Percentiles rank a stretch among this genome's conserved stretches.
These are phyloP conservation scores for Eubasilissa splendida DNA, from an alignment of 2,888 invertebrate genomes.

Conservation along the genomic window DNA sequence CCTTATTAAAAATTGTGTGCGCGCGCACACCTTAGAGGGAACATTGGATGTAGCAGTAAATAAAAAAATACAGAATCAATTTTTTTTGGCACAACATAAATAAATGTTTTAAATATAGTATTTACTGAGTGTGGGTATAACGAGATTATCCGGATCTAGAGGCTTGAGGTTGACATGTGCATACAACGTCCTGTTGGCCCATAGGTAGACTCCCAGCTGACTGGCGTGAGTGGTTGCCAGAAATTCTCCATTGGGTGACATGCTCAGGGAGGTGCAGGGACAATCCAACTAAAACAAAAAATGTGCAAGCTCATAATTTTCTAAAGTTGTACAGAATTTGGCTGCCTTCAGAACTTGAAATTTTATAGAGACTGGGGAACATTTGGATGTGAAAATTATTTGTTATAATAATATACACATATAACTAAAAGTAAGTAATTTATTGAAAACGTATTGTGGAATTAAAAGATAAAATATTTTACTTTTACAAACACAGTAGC, in stretches of 20 bases:
- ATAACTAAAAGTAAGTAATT: too few species aligned
- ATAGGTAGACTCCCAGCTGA: conserved; percentile 91
- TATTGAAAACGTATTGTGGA: too few species aligned
- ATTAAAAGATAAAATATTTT: too few species aligned
- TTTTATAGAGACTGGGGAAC: too few species aligned
- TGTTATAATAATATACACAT: too few species aligned
- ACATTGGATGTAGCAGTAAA: not conserved
- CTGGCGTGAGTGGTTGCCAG: conserved; percentile 92
- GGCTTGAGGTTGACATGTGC: conserved; percentile 85
- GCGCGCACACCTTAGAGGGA: too few species aligned
- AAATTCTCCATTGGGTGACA: conserved; percentile 93
- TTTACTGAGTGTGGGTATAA: conserved; percentile 68
- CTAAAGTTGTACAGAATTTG: too few species aligned
- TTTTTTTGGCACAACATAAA: conserved; percentile 17
- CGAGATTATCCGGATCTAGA: conserved; percentile 69
- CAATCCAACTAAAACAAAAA: conserved; percentile 75
- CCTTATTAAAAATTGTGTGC: too few species aligned
- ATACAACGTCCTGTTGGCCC: conserved; percentile 93
- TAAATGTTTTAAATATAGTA: conserved; percentile 47
- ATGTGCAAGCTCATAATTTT: not conserved
- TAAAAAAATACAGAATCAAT: not conserved
- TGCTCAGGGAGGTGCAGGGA: conserved; percentile 87
- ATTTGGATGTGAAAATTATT: too few species aligned
- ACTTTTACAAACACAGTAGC: too few species aligned
- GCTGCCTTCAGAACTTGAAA: too few species aligned